phyloP scores from a whole-genome alignment of 2,797 vertebrate genomes.

The Liasis olivaceus region DNA sequence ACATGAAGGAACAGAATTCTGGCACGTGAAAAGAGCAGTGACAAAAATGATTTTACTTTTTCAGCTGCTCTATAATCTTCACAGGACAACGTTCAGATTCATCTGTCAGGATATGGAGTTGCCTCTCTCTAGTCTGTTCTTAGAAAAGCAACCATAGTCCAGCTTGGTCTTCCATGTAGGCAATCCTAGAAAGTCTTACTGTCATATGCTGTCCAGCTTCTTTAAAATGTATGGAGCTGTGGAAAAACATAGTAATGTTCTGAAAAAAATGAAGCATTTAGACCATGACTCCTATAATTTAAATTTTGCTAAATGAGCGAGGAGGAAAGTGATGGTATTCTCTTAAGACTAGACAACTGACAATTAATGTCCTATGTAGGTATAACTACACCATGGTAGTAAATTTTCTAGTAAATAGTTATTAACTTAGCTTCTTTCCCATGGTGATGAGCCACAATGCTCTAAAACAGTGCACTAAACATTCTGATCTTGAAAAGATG shows the following conservation, averaged over 20 bases:
- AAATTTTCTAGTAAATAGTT: not conserved
- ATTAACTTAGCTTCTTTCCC: not conserved
- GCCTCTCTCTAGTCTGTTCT: slow-evolving; percentile 35
- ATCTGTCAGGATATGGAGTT: slow-evolving; percentile 18
- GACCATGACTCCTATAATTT: not conserved
- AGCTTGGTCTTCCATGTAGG: slow-evolving; percentile 13
- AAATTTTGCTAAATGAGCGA: no score
- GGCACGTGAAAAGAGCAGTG: not conserved
- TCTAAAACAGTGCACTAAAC: not conserved
- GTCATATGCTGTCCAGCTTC: slow-evolving; percentile 81
- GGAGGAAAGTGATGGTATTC: not conserved
- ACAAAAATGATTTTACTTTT: slow-evolving; percentile 6
- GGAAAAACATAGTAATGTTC: slow-evolving; percentile 33
- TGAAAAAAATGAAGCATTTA: not conserved
- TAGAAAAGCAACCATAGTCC: slow-evolving; percentile 48
- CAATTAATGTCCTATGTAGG: not conserved
- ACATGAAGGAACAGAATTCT: not conserved
- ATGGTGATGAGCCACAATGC: not conserved
- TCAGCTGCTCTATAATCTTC: not conserved
- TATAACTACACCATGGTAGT: not conserved
- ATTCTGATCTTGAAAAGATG: not conserved
- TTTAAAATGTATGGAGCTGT: slow-evolving; percentile 80
- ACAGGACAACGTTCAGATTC: slow-evolving; percentile 29
- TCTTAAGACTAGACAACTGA: not conserved
- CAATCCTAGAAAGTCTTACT: not conserved